These are phyloP conservation scores for Pseudocheirus occidentalis DNA, from an alignment of 2,797 vertebrate species.

Conservation along the genomic window DNA sequence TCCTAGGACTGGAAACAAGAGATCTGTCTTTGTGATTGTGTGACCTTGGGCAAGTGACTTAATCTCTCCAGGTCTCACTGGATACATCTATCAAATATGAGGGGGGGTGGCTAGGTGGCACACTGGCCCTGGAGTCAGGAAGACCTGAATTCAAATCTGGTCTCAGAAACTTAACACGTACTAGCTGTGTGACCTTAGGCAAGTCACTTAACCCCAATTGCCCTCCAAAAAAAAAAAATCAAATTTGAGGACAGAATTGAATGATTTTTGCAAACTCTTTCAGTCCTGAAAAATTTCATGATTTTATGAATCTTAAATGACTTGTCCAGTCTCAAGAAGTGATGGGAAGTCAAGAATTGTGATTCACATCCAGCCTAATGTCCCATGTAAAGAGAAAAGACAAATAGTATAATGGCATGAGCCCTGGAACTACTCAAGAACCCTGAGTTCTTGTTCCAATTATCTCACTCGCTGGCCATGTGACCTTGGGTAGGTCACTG, in stretches of 20 bases:
- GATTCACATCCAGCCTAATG: not conserved
- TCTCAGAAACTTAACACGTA: no score
- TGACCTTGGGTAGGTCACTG: no score
- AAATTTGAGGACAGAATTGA: not conserved
- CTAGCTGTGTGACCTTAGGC: no score
- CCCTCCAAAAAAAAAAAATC: no score
- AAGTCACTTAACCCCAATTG: no score
- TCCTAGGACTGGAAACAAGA: not conserved
- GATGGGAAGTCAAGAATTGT: not conserved
- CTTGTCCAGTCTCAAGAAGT: not conserved
- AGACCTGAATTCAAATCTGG: no score
- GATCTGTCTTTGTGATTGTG: not conserved
- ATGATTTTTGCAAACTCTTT: not conserved
- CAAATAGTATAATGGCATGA: not conserved
- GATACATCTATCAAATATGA: not conserved
- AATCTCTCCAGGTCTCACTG: not conserved
- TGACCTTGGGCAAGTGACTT: not conserved
- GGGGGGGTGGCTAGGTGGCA: no score
- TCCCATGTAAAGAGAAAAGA: not conserved
- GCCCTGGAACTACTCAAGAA: no score
- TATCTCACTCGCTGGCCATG: no score
- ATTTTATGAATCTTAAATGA: not conserved
- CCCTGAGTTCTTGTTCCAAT: no score
- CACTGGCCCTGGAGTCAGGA: no score
- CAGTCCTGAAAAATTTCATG: no score